Percentiles rank a stretch among this genome's conserved stretches.
Evolutionary conservation across 2,888 invertebrate genomes (phyloP).

Genomic region (Frankliniella intonsa): DNA sequence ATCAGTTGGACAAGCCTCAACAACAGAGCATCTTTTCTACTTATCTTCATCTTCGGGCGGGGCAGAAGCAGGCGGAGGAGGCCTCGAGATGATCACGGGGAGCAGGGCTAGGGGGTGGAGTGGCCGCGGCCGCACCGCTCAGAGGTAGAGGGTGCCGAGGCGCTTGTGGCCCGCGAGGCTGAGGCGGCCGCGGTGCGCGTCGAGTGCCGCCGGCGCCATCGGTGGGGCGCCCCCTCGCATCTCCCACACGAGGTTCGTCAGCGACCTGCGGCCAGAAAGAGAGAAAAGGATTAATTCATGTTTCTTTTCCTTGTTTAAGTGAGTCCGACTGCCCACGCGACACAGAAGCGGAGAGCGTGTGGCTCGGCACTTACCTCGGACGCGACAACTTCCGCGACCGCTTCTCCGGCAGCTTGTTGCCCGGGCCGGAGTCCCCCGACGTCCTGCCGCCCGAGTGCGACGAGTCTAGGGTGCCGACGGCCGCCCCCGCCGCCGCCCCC

Average conservation of each 20-base stretch:
- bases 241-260: slow-evolving; percentile 85
- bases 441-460: slow-evolving; percentile 84
- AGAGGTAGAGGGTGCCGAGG: slow-evolving; percentile 57
- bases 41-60: too few species aligned
- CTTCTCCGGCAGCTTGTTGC: slow-evolving; percentile 76
- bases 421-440: slow-evolving; percentile 75
- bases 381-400: slow-evolving; percentile 69
- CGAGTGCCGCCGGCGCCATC: slow-evolving; percentile 51
- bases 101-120: neutral
- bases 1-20: too few species aligned
- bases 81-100: too few species aligned
- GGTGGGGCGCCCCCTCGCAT: slow-evolving; percentile 43
- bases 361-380: slow-evolving; percentile 52
- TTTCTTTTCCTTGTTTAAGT: too few species aligned
- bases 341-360: neutral
- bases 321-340: neutral
- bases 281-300: too few species aligned
- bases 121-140: slow-evolving; percentile 35
- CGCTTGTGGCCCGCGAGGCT: slow-evolving; percentile 54
- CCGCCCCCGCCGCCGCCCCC: slow-evolving; percentile 54
- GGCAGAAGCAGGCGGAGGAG: too few species aligned
- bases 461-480: slow-evolving; percentile 82
- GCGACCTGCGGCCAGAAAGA: slow-evolving; percentile 47
- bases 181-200: slow-evolving; percentile 51
- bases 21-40: too few species aligned